Conservation (phyloP, 2,113 vertebrate genomes). For the Elaphurus davidianus region DNA sequence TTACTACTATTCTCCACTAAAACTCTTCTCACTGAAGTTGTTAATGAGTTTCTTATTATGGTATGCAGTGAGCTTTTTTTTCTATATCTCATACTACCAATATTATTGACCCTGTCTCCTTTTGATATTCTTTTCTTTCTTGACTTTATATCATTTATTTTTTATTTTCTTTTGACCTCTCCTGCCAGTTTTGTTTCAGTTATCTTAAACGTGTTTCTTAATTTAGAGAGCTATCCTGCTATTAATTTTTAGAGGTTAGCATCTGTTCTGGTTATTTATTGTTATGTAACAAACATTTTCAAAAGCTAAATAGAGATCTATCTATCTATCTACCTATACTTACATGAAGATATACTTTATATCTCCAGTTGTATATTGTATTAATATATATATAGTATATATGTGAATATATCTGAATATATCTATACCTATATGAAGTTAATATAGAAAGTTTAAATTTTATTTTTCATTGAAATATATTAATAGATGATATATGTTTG, state of each 20-base stretch:
- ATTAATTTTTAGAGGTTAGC: neutral
- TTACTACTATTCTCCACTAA: neutral
- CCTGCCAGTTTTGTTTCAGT: neutral
- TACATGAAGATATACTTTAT: neutral
- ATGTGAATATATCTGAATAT: neutral
- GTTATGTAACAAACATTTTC: neutral
- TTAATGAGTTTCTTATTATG: neutral
- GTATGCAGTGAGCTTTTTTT: neutral
- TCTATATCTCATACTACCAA: neutral
- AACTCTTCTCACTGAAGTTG: neutral
- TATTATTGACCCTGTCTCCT: neutral
- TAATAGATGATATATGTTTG: neutral
- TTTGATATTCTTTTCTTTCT: neutral
- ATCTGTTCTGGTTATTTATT: neutral
- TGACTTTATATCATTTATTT: neutral
- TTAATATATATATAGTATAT: neutral
- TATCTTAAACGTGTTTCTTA: neutral
- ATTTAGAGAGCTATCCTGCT: neutral
- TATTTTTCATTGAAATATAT: neutral
- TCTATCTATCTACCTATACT: neutral
- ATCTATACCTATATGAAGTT: neutral
- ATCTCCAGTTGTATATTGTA: neutral
- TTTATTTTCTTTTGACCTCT: neutral
- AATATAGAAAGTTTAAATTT: neutral
- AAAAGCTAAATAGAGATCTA: neutral